These are phyloP conservation scores for Crocidura indochinensis DNA, from an alignment of 2,797 vertebrate species.

Conservation along the genomic window DNA sequence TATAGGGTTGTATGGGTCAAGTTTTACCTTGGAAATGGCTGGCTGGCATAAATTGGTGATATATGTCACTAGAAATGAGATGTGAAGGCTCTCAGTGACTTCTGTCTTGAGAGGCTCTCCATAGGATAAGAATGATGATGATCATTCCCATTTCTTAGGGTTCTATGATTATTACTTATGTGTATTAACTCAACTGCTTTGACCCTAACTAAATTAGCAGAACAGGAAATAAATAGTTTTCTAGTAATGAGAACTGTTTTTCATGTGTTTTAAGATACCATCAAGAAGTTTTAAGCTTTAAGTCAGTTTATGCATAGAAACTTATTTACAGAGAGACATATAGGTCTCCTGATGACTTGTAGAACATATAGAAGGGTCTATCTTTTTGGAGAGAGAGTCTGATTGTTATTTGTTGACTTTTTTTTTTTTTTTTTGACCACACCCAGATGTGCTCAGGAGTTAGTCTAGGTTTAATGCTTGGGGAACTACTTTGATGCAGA, in stretches of 20 bases:
- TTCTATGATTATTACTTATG: not conserved
- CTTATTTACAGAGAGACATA: not conserved
- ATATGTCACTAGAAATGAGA: conserved; percentile 62
- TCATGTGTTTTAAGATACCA: conserved; percentile 57
- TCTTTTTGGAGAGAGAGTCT: not conserved
- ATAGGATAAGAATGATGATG: not conserved
- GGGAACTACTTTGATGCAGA: not conserved
- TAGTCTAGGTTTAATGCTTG: not conserved
- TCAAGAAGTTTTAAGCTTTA: conserved; percentile 10
- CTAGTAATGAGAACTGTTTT: not conserved
- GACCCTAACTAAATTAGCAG: conserved; percentile 16
- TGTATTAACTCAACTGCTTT: not conserved
- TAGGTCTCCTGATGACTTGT: not conserved
- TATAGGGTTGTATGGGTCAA: not conserved
- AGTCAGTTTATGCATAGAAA: not conserved
- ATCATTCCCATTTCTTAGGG: not conserved
- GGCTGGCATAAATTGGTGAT: conserved; percentile 30
- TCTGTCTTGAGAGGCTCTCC: not conserved
- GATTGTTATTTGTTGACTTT: not conserved
- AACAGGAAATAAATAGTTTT: conserved; percentile 44
- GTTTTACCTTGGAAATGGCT: conserved; percentile 46
- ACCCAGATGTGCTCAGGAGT: too few relatives aligned
- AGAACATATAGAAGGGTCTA: not conserved
- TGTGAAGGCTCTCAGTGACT: not conserved
- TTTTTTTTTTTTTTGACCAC: too few relatives aligned